Evolutionary conservation across 2,113 vertebrate genomes (phyloP).

Genomic region (Rhinichthys klamathensis): DNA sequence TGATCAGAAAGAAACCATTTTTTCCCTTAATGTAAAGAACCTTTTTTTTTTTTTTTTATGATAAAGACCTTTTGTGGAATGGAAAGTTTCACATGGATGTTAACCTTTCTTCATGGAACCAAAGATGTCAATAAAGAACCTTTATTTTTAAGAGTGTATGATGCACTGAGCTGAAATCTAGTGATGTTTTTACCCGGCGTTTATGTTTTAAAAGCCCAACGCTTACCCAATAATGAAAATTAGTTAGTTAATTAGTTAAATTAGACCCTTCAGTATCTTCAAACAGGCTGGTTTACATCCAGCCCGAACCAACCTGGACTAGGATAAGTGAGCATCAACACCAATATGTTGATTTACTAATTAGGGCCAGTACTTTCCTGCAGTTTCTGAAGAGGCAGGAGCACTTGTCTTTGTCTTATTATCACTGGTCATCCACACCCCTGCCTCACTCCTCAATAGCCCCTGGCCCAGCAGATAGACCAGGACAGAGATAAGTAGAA

Average conservation of each 20-base stretch:
- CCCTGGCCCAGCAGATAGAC: constrained; percentile 64
- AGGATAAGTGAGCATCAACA: constrained; percentile 45
- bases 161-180: background rate
- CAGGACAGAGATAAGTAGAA: constrained; percentile 74
- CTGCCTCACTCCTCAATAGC: constrained; percentile 62
- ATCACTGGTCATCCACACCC: constrained; percentile 59
- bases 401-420: constrained; percentile 56
- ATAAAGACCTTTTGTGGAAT: background rate
- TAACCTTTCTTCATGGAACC: background rate
- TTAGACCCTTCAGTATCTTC: background rate
- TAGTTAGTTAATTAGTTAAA: background rate
- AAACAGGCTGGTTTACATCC: constrained; percentile 1
- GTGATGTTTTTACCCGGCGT: background rate
- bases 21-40: background rate
- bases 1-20: background rate
- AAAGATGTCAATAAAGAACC: background rate
- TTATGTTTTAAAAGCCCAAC: background rate
- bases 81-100: background rate
- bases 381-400: constrained; percentile 56
- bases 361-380: constrained; percentile 48
- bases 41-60: background rate
- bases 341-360: constrained; percentile 52
- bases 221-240: background rate
- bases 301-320: background rate
- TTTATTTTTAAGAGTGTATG: background rate